Conservation (phyloP, 2,797 vertebrate genomes). For the Pseudomugil tenellus region DNA sequence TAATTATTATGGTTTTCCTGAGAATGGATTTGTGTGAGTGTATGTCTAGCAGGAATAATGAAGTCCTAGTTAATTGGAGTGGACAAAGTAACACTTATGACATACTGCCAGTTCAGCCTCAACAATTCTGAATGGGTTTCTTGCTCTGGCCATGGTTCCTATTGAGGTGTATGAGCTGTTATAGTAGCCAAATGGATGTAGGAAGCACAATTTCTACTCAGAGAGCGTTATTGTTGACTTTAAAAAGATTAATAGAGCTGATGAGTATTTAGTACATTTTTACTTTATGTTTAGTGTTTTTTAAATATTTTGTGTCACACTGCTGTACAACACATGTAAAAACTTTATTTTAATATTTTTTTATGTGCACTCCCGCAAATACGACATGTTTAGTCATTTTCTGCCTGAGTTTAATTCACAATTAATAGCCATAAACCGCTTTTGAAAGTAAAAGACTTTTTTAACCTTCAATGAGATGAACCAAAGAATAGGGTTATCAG, state of each 20-base stretch:
- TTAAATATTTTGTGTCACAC: not conserved
- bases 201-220: conserved; percentile 10
- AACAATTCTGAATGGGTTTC: conserved; percentile 41
- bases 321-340: not conserved
- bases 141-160: conserved; percentile 37
- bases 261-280: not conserved
- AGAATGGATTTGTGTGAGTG: conserved; percentile 4
- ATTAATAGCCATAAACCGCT: not conserved
- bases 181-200: conserved; percentile 10
- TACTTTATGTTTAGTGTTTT: not conserved
- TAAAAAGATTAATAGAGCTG: not conserved
- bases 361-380: not conserved
- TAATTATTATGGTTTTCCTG: conserved; percentile 57
- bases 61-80: conserved; percentile 71
- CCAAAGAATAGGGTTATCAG: conserved; percentile 1
- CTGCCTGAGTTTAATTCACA: not conserved
- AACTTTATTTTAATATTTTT: conserved; percentile 11
- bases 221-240: not conserved
- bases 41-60: conserved; percentile 58
- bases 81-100: conserved; percentile 63
- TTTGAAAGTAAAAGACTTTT: conserved; percentile 5
- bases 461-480: conserved; percentile 22
- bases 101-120: conserved; percentile 46
- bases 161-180: conserved; percentile 20
- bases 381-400: not conserved